Conservation (phyloP, 2,888 invertebrate species). For the Julus scanicus region DNA sequence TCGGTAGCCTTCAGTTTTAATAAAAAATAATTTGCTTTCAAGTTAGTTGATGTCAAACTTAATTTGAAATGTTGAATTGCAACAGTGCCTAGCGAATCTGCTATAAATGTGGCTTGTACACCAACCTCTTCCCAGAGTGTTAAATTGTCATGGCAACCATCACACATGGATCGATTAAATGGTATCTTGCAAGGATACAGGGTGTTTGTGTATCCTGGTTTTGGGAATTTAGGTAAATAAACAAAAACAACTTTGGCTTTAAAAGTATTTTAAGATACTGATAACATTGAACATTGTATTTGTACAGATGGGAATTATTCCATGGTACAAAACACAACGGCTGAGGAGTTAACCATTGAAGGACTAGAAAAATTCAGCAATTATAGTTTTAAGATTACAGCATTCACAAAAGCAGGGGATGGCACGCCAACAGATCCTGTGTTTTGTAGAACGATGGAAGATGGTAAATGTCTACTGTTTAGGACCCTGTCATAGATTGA, state of each 20-base stretch:
- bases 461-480: constrained; percentile 73
- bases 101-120: constrained; percentile 54
- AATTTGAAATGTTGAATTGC: constrained; percentile 32
- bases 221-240: constrained; percentile 49
- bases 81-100: constrained; percentile 55
- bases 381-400: constrained; percentile 95
- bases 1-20: constrained; percentile 17
- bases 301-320: constrained; percentile 51
- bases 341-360: constrained; percentile 70
- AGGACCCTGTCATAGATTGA: too few species aligned
- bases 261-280: not conserved
- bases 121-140: constrained; percentile 68
- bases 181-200: constrained; percentile 98
- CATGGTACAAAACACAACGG: constrained; percentile 41
- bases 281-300: not conserved
- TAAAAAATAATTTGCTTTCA: constrained; percentile 32
- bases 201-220: constrained; percentile 69
- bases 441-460: constrained; percentile 94
- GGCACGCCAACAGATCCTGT: constrained; percentile 88
- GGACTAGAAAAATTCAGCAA: constrained; percentile 94
- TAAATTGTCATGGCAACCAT: constrained; percentile 93
- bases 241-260: not conserved
- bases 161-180: constrained; percentile 89
- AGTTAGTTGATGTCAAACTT: constrained; percentile 21
- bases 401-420: constrained; percentile 94